Percentiles rank a stretch among this genome's conserved stretches.
phyloP scores from a whole-genome alignment of 2,888 invertebrate species.

The Vanessa cardui region DNA sequence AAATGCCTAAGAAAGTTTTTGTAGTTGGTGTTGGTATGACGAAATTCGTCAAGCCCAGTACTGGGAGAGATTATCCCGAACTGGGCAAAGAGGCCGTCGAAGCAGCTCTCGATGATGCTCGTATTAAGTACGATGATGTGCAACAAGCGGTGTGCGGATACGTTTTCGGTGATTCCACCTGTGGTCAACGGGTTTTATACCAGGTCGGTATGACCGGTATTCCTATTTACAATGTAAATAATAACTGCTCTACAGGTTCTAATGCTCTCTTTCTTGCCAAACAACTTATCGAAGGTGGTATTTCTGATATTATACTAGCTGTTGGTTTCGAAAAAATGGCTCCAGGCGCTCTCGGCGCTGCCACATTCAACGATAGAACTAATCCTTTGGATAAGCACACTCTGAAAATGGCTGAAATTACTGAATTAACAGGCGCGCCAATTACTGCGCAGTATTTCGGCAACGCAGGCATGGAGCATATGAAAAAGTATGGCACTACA shows the following conservation, averaged over 20 bases:
- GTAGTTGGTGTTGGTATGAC: constrained; percentile 99
- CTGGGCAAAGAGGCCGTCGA: constrained; percentile 96
- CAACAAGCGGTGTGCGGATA: constrained; percentile 96
- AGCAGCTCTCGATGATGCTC: constrained; percentile 93
- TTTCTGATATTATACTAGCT: constrained; percentile 94
- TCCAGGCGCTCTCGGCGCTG: constrained; percentile 90
- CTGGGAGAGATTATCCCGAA: constrained; percentile 95
- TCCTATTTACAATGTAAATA: constrained; percentile 98
- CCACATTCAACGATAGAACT: constrained; percentile 91
- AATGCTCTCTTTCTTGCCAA: constrained; percentile 95
- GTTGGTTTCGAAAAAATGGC: constrained; percentile 99
- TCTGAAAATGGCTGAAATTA: constrained; percentile 90
- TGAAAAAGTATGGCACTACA: constrained; percentile 96
- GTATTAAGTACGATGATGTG: constrained; percentile 88
- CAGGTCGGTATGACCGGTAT: constrained; percentile 98
- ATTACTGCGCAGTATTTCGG: constrained; percentile 98
- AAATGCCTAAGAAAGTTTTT: constrained; percentile 86
- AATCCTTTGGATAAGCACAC: constrained; percentile 96
- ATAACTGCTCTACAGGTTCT: constrained; percentile 98
- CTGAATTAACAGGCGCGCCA: constrained; percentile 91
- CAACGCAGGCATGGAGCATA: constrained; percentile 97
- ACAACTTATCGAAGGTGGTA: constrained; percentile 95
- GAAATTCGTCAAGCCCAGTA: constrained; percentile 98
- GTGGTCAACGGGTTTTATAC: constrained; percentile 97
- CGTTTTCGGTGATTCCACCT: constrained; percentile 97